Base-by-base conservation (phyloP, 2,113 vertebrate species). In the Ammodytes marinus region DNA sequence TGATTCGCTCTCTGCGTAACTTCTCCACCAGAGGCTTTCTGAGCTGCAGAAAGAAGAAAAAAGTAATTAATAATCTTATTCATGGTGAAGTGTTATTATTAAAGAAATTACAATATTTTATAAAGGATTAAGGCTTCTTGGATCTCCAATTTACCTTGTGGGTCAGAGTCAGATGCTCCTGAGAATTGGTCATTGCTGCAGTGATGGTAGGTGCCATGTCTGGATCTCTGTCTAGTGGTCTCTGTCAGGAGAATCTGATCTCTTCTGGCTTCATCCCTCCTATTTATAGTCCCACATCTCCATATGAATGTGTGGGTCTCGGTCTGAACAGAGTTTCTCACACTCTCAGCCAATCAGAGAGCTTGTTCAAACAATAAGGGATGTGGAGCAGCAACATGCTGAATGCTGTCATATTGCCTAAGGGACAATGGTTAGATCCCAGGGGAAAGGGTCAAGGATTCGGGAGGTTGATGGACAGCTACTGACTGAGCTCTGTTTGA, bases 301-400 rank as follows among this genome's bases (percentile, higher is more conserved):
- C 93, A 93, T 94, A 91, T 94, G 77, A 94, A 94, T 94, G 91
- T 89, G 92, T 93, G 94, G 80, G 90, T 93, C 85, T 86, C 13
- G 65, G 83, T 78, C 84, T 89, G 72, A 19, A n/a, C 74, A 71
- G 61, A 92, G 45, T 82, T 93, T 95, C 93, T 88, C 93, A 95
- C 93, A 91, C 65, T 94, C 61, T 85, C 8, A 79, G 52, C 93
- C 92, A 94, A 94, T 93, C 84, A 77, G 59, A 83, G 88, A 89
- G 88, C 89, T 68, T 2, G 2, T 6, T 35, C 8, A 79, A 42
- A 91, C 82, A 91, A 89, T 88, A 6, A 46, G 42, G 12, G 17
- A 61, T 79, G 80, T 69, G 65, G 64, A 65, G 63, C 59, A 39
- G 73, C 78, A 77, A n/a, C 77, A 76, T 7, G 15, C 50, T 79